Base-by-base conservation (phyloP, 2,888 invertebrate genomes). In the Chydorus sphaericus region DNA sequence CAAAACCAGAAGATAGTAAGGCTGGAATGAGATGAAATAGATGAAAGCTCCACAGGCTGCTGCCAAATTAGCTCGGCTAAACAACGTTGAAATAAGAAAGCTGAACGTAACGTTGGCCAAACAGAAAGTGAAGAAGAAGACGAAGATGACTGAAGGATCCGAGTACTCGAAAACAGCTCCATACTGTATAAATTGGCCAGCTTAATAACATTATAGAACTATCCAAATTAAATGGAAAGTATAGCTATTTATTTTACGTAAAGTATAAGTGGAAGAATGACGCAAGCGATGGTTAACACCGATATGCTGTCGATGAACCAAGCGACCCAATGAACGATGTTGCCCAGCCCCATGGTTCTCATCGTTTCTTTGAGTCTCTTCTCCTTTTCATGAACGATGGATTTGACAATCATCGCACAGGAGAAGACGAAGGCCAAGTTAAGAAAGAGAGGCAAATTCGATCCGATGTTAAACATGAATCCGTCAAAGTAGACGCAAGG, bases 91-190 rank as follows among this genome's bases (percentile, higher is more conserved):
- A 60, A 77, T 66, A 28, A 77, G 65, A 64, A 78, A 76, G 54
- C 70, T 67, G 57, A 69, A 66, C 31, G 66, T 67, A 59, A 76
- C 75, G 30, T 74, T 75, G 4, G 75, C 68, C 3, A 75, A 62
- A 1, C 72, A 66, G 65, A 75, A 78, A 18, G 72, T 69, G 18
- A 83, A 64, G 52, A 91, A 70, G 63, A 87, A 76, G 1, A 79
- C 62, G 63, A 84, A 77, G 10, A 89, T 66, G 2, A 89, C 72
- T 0, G 72, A 63, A 28, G 81, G 76, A 63, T 82, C 79, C 0
- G 85, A 80, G 56, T 77, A 72, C 16, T 82, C 80, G 57, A 89
- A 68, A n/a, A 92, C 78, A 36, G 76, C 76, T 0, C 88, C 88
- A 49, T 65, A 69, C 75, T 77, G 66, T 38, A 68, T 6, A n/a